These are phyloP conservation scores for Drosophila navojoa DNA, from an alignment of 1,140 invertebrate genomes.

Conservation along the genomic window DNA sequence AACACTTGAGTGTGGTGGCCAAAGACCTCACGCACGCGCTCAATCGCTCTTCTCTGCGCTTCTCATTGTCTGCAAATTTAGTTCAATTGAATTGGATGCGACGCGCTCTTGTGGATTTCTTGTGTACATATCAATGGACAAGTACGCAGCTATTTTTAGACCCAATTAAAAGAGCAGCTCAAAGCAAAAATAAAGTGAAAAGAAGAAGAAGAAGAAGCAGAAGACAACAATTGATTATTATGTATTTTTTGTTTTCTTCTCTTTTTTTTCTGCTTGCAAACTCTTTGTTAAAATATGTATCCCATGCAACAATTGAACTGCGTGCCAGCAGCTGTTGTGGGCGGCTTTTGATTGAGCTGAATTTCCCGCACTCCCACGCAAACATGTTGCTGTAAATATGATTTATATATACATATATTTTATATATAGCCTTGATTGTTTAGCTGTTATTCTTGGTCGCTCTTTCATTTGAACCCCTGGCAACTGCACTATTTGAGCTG, in stretches of 20 bases:
- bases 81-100: slow-evolving; percentile 72
- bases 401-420: slow-evolving; percentile 1
- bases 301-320: slow-evolving; percentile 29
- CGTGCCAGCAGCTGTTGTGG: slow-evolving; percentile 23
- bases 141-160: slow-evolving; percentile 70
- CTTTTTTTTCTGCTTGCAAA: slow-evolving; percentile 26
- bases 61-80: slow-evolving; percentile 58
- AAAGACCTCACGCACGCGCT: not conserved
- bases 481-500: not conserved
- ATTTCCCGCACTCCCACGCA: not conserved
- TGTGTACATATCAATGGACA: slow-evolving; percentile 50
- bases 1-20: slow-evolving; percentile 12
- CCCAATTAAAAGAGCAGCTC: slow-evolving; percentile 58
- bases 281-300: slow-evolving; percentile 14
- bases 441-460: slow-evolving; percentile 25
- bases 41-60: slow-evolving; percentile 23
- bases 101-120: slow-evolving; percentile 23
- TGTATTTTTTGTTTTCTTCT: slow-evolving; percentile 7
- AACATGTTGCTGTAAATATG: not conserved
- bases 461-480: not conserved
- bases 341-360: slow-evolving; percentile 32
- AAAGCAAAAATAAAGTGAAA: slow-evolving; percentile 12
- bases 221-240: slow-evolving; percentile 62
- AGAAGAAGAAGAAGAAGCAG: slow-evolving; percentile 1
- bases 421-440: slow-evolving; percentile 25